phyloP scores from a whole-genome alignment of 2,797 vertebrate species.

The Arrhamphus sclerolepis region DNA sequence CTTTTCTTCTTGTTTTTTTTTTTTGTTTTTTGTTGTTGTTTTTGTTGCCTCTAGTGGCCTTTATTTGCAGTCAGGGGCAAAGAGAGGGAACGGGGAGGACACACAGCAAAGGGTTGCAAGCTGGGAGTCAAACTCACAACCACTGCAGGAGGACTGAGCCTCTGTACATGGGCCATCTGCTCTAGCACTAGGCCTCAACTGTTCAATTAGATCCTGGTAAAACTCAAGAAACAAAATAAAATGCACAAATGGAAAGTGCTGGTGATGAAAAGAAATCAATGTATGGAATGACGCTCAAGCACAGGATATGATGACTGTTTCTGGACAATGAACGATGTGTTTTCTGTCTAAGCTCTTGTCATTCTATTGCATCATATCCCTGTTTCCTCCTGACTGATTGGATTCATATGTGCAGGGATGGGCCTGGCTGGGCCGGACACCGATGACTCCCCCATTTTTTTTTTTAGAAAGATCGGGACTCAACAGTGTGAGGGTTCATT shows the following conservation, averaged over 20 bases:
- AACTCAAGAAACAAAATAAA: neutral
- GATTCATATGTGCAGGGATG: constrained; percentile 29
- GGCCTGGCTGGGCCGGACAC: constrained; percentile 33
- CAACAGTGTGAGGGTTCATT: constrained; percentile 30
- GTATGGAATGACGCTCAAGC: neutral
- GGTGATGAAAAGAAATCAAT: neutral
- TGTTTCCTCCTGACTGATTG: constrained; percentile 37
- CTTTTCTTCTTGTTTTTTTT: no score
- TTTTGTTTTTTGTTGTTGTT: no score
- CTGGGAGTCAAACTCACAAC: no score
- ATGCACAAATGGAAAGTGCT: neutral
- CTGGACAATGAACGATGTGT: constrained; percentile 24
- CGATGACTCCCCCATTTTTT: constrained; percentile 27
- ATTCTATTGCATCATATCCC: constrained; percentile 64
- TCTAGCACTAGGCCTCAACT: no score
- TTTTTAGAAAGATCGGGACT: constrained; percentile 42
- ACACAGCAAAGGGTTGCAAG: no score
- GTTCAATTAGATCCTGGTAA: neutral
- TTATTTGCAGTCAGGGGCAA: no score
- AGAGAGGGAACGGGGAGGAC: no score
- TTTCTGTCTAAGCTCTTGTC: constrained; percentile 35
- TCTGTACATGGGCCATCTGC: no score
- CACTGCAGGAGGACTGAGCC: no score
- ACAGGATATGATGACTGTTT: constrained; percentile 41
- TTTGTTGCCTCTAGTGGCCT: no score